phyloP scores from a whole-genome alignment of 2,113 vertebrate species.

The Aegotheles bennettii region DNA sequence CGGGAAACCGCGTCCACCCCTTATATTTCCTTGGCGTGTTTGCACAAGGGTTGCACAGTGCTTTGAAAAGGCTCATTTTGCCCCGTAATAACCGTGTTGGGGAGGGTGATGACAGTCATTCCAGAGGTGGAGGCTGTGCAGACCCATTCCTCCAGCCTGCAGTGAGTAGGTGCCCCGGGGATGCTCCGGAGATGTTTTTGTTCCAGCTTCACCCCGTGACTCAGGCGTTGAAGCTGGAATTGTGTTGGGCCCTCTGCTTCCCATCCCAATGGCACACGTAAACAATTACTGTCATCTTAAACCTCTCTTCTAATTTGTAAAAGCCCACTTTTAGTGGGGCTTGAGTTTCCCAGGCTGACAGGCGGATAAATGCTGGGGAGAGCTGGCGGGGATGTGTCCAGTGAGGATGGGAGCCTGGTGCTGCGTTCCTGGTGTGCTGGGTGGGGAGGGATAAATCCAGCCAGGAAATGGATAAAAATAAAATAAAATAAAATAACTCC shows the following conservation, averaged over 20 bases:
- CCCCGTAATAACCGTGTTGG: fast-evolving
- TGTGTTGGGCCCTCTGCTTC: background rate
- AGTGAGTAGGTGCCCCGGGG: background rate
- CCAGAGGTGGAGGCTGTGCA: background rate
- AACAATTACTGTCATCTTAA: background rate
- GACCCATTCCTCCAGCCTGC: background rate
- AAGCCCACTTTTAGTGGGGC: background rate
- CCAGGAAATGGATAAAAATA: too few relatives aligned
- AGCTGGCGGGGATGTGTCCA: background rate
- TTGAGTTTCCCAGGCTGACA: background rate
- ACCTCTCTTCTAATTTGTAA: background rate
- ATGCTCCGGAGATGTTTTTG: background rate
- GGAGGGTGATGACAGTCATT: background rate
- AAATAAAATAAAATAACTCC: too few relatives aligned
- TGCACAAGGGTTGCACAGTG: fast-evolving
- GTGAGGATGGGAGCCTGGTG: background rate
- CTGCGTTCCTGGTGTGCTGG: background rate
- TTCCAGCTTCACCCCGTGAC: background rate
- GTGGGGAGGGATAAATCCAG: background rate
- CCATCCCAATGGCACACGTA: background rate
- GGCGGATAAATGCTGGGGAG: background rate
- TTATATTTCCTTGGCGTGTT: fast-evolving
- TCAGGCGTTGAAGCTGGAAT: background rate
- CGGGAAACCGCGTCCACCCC: fast-evolving
- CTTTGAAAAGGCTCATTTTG: background rate